phyloP scores from a whole-genome alignment of 2,888 invertebrate species.

The Agrochola lota region DNA sequence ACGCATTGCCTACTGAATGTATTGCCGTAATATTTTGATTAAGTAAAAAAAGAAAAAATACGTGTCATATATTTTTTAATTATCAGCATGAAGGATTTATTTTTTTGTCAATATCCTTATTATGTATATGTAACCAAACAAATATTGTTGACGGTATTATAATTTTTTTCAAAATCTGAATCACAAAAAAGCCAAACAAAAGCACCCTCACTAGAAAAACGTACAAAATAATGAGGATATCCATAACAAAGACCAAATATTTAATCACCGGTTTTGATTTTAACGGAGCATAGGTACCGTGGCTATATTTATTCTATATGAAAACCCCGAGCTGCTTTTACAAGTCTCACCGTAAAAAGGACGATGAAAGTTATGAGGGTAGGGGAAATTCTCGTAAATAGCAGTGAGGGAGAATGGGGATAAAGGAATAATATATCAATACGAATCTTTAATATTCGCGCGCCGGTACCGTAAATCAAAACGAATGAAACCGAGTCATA shows the following conservation, averaged over 20 bases:
- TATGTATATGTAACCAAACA: neutral
- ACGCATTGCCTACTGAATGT: no score
- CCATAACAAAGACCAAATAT: slow-evolving; percentile 51
- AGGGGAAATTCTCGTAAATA: slow-evolving; percentile 88
- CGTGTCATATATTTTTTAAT: no score
- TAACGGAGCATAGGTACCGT: slow-evolving; percentile 72
- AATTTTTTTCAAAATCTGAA: neutral
- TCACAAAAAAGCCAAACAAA: slow-evolving; percentile 39
- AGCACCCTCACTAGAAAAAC: slow-evolving; percentile 19
- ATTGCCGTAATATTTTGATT: no score
- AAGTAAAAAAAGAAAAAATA: no score
- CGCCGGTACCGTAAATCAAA: slow-evolving; percentile 88
- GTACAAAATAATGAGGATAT: slow-evolving; percentile 24
- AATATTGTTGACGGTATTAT: neutral
- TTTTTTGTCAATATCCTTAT: no score
- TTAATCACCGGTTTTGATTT: slow-evolving; percentile 72
- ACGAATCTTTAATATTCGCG: slow-evolving; percentile 90
- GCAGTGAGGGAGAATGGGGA: slow-evolving; percentile 87
- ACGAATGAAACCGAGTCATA: slow-evolving; percentile 87
- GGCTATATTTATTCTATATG: slow-evolving; percentile 80
- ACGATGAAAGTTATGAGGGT: slow-evolving; percentile 89
- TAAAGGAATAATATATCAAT: slow-evolving; percentile 91
- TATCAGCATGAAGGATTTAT: no score
- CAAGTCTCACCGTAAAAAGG: slow-evolving; percentile 87
- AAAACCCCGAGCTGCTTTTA: slow-evolving; percentile 82